Conservation (phyloP, 2,888 invertebrate species). For the Lasioglossum marginatum region DNA sequence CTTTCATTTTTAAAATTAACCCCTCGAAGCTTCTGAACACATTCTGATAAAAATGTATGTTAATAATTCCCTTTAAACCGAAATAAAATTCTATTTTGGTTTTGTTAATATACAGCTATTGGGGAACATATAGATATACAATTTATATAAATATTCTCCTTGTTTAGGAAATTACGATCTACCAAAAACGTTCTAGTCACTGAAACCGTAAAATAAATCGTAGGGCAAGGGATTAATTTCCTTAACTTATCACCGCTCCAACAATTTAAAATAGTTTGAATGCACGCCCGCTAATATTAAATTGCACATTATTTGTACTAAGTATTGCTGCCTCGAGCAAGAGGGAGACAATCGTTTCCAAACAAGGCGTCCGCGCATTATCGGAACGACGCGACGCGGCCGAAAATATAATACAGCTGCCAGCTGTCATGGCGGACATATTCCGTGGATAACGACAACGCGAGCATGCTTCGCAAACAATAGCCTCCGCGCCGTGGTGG, state of each 20-base stretch:
- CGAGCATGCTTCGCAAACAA: slow-evolving; percentile 54
- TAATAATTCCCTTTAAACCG: no score
- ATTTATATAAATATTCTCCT: no score
- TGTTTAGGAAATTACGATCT: no score
- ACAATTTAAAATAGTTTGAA: not conserved
- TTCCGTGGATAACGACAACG: slow-evolving; percentile 39
- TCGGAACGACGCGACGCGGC: slow-evolving; percentile 43
- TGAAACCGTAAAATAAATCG: no score
- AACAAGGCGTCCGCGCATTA: slow-evolving; percentile 42
- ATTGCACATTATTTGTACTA: not conserved
- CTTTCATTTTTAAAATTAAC: not conserved
- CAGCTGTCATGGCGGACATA: slow-evolving; percentile 44
- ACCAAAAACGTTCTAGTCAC: no score
- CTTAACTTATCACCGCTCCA: not conserved
- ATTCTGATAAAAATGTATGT: no score
- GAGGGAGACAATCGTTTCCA: not conserved
- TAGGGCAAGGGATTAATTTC: no score
- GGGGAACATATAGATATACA: no score
- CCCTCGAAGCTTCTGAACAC: no score
- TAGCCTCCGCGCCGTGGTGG: slow-evolving; percentile 27
- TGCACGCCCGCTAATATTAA: not conserved
- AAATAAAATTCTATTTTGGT: no score
- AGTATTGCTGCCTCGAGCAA: not conserved
- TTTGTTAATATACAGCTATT: no score
- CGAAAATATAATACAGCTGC: slow-evolving; percentile 64